Conservation (phyloP, 2,888 invertebrate genomes). For the Eupithecia dodoneata region DNA sequence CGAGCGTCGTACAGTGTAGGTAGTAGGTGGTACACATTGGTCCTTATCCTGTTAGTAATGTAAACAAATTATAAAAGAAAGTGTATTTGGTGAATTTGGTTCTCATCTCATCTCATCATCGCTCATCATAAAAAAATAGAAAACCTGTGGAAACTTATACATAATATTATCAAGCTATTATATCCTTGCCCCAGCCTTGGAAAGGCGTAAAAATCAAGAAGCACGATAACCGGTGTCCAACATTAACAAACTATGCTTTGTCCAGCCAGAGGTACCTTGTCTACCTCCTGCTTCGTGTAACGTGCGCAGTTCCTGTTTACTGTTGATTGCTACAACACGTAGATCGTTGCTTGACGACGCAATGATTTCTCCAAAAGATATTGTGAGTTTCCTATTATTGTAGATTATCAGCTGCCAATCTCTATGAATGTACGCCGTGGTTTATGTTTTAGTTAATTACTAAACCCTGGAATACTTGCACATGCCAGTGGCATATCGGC, state of each 20-base stretch:
- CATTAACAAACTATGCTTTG: background rate
- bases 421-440: too few species aligned
- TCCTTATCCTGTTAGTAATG: too few species aligned
- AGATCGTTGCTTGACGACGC: background rate
- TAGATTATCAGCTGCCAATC: background rate
- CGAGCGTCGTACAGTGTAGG: too few species aligned
- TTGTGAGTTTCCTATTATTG: conserved; percentile 16
- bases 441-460: background rate
- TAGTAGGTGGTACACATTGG: too few species aligned
- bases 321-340: background rate
- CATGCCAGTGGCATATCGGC: too few species aligned
- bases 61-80: too few species aligned
- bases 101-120: too few species aligned
- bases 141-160: background rate
- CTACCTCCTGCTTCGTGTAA: conserved; percentile 1
- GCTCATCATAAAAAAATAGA: background rate
- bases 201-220: background rate
- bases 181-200: background rate
- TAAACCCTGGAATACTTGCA: background rate
- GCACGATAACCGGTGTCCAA: background rate
- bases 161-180: background rate
- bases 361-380: conserved; percentile 35
- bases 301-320: conserved; percentile 8
- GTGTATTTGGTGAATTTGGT: too few species aligned
- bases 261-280: background rate